Evolutionary conservation across 2,797 vertebrate genomes (phyloP), one percentile per base, ranked within the genome.

Genomic region (Stomatorhinus walkeri): DNA sequence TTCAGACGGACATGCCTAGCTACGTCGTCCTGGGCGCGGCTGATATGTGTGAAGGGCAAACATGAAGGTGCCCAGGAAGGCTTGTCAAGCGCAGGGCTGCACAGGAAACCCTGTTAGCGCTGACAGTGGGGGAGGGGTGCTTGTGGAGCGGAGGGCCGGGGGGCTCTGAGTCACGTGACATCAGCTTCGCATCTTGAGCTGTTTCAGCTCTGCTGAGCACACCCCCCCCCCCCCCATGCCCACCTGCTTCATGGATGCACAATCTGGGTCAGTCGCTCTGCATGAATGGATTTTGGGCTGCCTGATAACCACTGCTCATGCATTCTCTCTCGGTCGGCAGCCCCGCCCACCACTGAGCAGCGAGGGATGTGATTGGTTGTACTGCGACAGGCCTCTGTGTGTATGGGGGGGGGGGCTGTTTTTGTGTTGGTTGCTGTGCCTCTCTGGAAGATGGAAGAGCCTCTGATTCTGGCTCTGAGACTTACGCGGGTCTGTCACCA

Each of bases 181-280:
- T 84, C 54, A 59, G 51, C 76, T 59, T 32, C 81, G 49, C 81
- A 85, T 85, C 43, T 89, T 52, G 81, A 89, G 83, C 81, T 89
- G 88, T 89, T 89, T 85, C 54, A 85, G 56, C 81, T 68, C 79
- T 85, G 36, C 52, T 84, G 88, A 88, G 76, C 64, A 76, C 59
- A 7, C 59, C 49, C 49, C 10, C 49, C 4, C 28, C 10, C 28
- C 2, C 81, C 56, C 22, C 52, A 14, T 72, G n/a, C 88, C 76
- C 51, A 9, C 56, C 59, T 51, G 59, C 88, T 61, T n/a, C 83
- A 85, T 83, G 43, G 88, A 89, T 32, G 54, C 88, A 68, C 81
- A 89, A 89, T 68, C 88, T 89, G 84, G 88, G 88, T 89, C 88
- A 89, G 40, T 51, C 43, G 81, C 88, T 85, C 59, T 85, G 61